Evolutionary conservation across 2,888 invertebrate species (phyloP), one percentile per base, ranked within the genome.

Genomic region (Caenorhabditis zanzibari): DNA sequence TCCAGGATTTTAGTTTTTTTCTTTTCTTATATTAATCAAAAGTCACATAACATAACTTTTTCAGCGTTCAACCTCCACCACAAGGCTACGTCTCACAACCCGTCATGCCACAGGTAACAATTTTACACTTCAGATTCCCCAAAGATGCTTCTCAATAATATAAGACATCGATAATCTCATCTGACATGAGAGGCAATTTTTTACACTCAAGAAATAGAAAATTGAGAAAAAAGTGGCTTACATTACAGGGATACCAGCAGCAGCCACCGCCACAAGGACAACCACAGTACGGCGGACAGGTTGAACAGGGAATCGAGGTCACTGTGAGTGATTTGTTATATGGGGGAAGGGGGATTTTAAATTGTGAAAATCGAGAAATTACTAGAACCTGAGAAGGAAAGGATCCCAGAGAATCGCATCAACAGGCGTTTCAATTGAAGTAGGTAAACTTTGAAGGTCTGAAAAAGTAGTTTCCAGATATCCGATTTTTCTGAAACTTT

Each of bases 21-120:
- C n/a, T 19, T 19, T 52, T 52, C 22, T 10, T 19, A 22, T 22
- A 24, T 5, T 22, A 52, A 4, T 22, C 49, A 49, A 4, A 44
- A 44, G 16, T 59, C 59, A 59, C 35, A 35, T n/a, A 35, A 14
- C 22, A 41, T 41, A n/a, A 2, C 19, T 6, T n/a, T 77, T 77
- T 69, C 76, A 77, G 76, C 61, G 76, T 69, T 77, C 76, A 77
- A 77, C 76, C 76, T 16, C 69, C 76, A 10, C 76, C 69, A 61
- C 3, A 32, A n/a, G 76, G 69, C 68, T 77, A 77, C 69, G 76
- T 61, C 16, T 77, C 68, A 12, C 68, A 77, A 59, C 68, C 68
- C 76, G 76, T 52, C 68, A 49, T 61, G 47, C 41, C 41, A 41
- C 76, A 77, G 76, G 76, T 69, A 49, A 66, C 32, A 32, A 19